Percentiles rank a stretch among this genome's conserved stretches.
These are phyloP conservation scores for Stomatorhinus ivindoensis DNA, from an alignment of 2,113 vertebrate genomes.

Conservation along the genomic window DNA sequence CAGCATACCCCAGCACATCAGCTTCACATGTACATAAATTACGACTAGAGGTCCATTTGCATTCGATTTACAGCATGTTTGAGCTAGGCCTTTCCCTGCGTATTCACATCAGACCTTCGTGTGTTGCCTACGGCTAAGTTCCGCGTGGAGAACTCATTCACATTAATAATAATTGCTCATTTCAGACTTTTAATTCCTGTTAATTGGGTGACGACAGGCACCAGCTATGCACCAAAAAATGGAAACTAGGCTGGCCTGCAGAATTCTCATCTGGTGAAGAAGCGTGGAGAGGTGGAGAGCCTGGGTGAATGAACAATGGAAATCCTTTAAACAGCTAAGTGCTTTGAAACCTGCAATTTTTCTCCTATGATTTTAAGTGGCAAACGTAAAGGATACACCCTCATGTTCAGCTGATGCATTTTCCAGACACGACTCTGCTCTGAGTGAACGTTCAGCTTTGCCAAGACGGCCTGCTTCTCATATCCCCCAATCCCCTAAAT, in stretches of 20 bases:
- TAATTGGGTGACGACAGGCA: neutral
- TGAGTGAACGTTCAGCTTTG: neutral
- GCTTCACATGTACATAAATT: neutral
- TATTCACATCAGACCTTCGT: neutral
- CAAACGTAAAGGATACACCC: neutral
- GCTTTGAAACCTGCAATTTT: neutral
- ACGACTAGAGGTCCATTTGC: neutral
- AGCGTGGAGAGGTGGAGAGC: neutral
- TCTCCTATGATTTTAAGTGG: neutral
- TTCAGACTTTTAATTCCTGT: neutral
- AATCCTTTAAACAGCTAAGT: neutral
- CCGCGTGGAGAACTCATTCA: neutral
- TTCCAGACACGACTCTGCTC: neutral
- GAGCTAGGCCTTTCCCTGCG: neutral
- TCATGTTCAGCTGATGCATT: neutral
- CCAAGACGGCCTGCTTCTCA: neutral
- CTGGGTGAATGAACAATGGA: neutral
- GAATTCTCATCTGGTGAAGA: neutral
- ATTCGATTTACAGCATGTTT: neutral
- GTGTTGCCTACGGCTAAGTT: neutral
- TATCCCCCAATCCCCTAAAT: neutral
- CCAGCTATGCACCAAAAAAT: neutral
- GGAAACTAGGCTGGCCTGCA: neutral
- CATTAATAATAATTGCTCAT: neutral
- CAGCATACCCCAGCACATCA: neutral